Base-by-base conservation (phyloP, 2,888 invertebrate species). In the Tiphia femorata region DNA sequence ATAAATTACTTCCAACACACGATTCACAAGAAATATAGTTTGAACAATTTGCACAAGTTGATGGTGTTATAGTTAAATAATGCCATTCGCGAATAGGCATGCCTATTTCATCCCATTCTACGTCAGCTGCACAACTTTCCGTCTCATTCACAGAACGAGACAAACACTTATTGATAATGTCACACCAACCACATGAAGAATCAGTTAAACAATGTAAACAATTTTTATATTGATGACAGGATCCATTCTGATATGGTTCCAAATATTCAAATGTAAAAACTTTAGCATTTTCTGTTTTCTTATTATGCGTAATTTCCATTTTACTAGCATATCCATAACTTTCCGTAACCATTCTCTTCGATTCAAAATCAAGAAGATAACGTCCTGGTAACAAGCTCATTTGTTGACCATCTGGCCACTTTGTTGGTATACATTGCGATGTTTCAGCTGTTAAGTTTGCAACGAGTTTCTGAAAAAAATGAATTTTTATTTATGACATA, bases 161-260 rank as follows among this genome's bases (percentile, higher is more conserved):
- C 65, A 94, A 87, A 79, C 94, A 95, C 42, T 72, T 86, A 62
- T 88, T 85, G n/a, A 88, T 91, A 7, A 91, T 80, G 60, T 93
- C 92, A 79, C 97, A 97, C 97, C 97, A 97, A 1, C 95, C 95
- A 78, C 97, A 97, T 12, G 91, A 88, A 0, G 93, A 91, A 83
- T 97, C 96, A 0, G 93, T 91, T 49, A 97, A 85, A 78, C 97
- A 97, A 61, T 94, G 89, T 25, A 96, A 85, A 76, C 97, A 97
- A 83, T 95, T 96, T 64, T 86, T 89, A 81, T 95, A 93, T 48
- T 88, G 87, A 0, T 86, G 84, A 77, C 96, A 96, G 21, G 90
- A 87, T 0, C 93, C 94, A 54, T 91, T 90, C 49, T 92, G 92
- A 82, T 90, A 96, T 0, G 96, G 96, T 80, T 97, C 96, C 60